Evolutionary conservation across 2,797 vertebrate species (phyloP).

Genomic region (Microcaecilia unicolor): DNA sequence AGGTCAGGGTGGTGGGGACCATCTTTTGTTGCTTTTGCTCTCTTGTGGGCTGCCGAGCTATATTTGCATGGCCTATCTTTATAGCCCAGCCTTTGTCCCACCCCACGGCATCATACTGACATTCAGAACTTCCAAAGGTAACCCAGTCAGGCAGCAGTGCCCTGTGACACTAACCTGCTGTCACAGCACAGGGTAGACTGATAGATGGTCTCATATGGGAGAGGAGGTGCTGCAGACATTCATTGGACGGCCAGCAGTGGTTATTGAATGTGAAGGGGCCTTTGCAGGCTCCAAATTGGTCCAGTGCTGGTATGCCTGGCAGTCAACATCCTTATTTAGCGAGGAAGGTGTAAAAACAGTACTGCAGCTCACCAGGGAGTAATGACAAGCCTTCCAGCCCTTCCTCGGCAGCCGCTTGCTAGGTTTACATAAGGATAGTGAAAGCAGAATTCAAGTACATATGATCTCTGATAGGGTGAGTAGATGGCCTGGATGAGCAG

Average conservation of each 20-base stretch:
- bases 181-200: constrained; percentile 28
- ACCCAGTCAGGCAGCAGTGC: constrained; percentile 37
- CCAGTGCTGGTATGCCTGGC: constrained; percentile 57
- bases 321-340: constrained; percentile 81
- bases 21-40: constrained; percentile 75
- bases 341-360: constrained; percentile 72
- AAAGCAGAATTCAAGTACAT: no score
- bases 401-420: constrained; percentile 37
- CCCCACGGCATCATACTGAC: constrained; percentile 70
- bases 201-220: constrained; percentile 45
- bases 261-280: constrained; percentile 47
- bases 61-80: constrained; percentile 51
- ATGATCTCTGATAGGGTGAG: no score
- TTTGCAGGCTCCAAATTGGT: constrained; percentile 65
- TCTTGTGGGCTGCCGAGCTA: constrained; percentile 32
- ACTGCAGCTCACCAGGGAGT: constrained; percentile 63
- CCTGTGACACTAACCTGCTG: constrained; percentile 57
- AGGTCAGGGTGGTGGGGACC: constrained; percentile 66
- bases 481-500: no score
- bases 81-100: constrained; percentile 39
- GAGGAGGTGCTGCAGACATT: constrained; percentile 45
- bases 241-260: constrained; percentile 53
- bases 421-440: constrained; percentile 38
- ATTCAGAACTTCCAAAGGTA: constrained; percentile 56
- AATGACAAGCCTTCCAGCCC: constrained; percentile 53